A percentile compares a stretch with the other conserved stretches of the same genome.
Conservation (phyloP, 2,113 vertebrate genomes). For the Trematomus loennbergii region DNA sequence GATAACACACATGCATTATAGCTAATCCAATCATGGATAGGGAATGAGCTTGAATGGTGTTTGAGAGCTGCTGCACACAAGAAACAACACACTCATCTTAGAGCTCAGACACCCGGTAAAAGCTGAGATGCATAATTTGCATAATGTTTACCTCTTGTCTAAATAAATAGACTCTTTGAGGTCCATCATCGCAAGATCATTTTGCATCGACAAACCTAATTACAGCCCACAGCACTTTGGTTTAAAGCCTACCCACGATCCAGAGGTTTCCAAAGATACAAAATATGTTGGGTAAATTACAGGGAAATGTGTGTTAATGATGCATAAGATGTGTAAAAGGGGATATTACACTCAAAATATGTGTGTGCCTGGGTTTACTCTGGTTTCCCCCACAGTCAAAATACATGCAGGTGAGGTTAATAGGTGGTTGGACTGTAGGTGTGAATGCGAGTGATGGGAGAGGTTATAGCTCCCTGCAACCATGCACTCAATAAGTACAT, state of each 20-base stretch:
- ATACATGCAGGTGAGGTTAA: constrained; percentile 32
- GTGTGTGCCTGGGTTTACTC: constrained; percentile 27
- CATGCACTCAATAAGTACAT: background rate
- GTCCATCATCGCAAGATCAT: constrained; percentile 22
- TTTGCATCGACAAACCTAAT: constrained; percentile 18
- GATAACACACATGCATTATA: constrained; percentile 40
- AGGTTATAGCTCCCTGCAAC: background rate
- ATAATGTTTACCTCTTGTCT: constrained; percentile 9
- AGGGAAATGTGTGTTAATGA: constrained; percentile 54
- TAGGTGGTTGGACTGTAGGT: constrained; percentile 4
- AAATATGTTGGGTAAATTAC: constrained; percentile 54
- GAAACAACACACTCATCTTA: constrained; percentile 1
- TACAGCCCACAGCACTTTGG: constrained; percentile 17
- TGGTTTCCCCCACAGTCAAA: constrained; percentile 38
- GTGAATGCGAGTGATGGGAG: constrained; percentile 35
- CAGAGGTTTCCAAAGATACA: constrained; percentile 51
- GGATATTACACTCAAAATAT: constrained; percentile 38
- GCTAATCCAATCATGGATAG: constrained; percentile 21
- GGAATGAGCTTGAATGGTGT: background rate
- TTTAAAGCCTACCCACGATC: constrained; percentile 44
- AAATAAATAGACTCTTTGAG: constrained; percentile 7
- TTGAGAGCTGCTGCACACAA: background rate
- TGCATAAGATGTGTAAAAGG: constrained; percentile 41
- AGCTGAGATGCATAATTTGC: too few species aligned
- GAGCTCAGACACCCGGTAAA: background rate